A percentile compares a stretch with the other conserved stretches of the same genome.
These are phyloP conservation scores for Toxotes lorentzi DNA, from an alignment of 2,797 vertebrate genomes.

Conservation along the genomic window DNA sequence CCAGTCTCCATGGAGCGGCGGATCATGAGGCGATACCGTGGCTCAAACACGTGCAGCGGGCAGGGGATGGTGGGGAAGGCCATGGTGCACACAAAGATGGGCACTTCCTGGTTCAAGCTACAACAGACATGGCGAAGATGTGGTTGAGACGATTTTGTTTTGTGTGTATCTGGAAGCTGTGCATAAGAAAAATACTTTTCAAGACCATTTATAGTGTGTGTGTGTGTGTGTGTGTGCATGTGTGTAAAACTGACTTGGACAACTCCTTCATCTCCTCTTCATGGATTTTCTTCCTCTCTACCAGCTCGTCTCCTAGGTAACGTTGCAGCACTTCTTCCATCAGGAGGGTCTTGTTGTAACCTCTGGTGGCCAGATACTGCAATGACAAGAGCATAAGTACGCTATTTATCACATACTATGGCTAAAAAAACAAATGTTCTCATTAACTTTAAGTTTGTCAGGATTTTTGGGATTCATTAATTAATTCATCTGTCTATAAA, in stretches of 20 bases:
- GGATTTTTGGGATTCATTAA: too few species aligned
- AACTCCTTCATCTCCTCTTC: slow-evolving; percentile 95
- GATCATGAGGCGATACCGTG: slow-evolving; percentile 95
- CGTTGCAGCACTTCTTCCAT: slow-evolving; percentile 91
- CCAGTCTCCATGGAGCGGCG: slow-evolving; percentile 96
- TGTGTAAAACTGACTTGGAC: slow-evolving; percentile 87
- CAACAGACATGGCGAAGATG: slow-evolving; percentile 10
- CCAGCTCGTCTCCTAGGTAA: slow-evolving; percentile 91
- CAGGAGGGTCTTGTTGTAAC: slow-evolving; percentile 91
- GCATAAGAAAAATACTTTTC: not conserved
- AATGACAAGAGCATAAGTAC: slow-evolving; percentile 23
- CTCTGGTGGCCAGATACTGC: slow-evolving; percentile 92
- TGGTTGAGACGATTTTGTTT: not conserved
- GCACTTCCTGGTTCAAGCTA: slow-evolving; percentile 96
- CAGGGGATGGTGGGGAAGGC: slow-evolving; percentile 96
- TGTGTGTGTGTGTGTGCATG: not conserved
- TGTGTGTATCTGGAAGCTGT: not conserved
- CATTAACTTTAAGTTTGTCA: not conserved
- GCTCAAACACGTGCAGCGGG: slow-evolving; percentile 94
- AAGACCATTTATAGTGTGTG: not conserved
- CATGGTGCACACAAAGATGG: slow-evolving; percentile 96
- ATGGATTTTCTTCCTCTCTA: slow-evolving; percentile 92
- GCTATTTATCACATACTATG: not conserved
- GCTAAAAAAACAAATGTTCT: not conserved
- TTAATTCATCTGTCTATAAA: not conserved